These are phyloP conservation scores for Raja brachyura DNA, from an alignment of 2,113 vertebrate genomes.

Conservation along the genomic window DNA sequence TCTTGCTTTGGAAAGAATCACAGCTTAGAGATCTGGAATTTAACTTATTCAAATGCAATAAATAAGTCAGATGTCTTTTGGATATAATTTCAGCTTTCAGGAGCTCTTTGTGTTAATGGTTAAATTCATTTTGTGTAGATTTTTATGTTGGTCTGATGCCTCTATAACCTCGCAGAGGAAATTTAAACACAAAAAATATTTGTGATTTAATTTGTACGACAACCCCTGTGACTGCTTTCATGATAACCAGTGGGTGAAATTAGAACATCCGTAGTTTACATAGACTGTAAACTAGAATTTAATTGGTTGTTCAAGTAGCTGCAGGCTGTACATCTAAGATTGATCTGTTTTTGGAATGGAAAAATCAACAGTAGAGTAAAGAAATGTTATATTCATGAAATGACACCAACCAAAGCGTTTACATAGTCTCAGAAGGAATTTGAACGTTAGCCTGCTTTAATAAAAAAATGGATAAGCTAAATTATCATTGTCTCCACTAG, in stretches of 20 bases:
- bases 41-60: background rate
- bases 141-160: background rate
- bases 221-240: background rate
- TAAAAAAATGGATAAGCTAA: background rate
- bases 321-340: background rate
- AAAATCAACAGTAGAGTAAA: background rate
- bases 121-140: background rate
- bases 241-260: background rate
- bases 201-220: background rate
- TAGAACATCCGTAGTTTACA: background rate
- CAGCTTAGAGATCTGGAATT: background rate
- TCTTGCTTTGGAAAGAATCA: too few species aligned
- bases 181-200: background rate
- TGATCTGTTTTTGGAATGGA: background rate
- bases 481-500: constrained; percentile 7
- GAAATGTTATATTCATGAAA: constrained; percentile 22
- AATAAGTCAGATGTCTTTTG: background rate
- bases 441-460: background rate
- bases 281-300: background rate
- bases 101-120: background rate
- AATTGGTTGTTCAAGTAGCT: background rate
- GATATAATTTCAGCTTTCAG: background rate
- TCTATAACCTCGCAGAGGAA: background rate
- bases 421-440: background rate
- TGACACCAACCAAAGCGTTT: constrained; percentile 12